phyloP scores from a whole-genome alignment of 2,888 invertebrate species.

The Rotaria socialis region DNA sequence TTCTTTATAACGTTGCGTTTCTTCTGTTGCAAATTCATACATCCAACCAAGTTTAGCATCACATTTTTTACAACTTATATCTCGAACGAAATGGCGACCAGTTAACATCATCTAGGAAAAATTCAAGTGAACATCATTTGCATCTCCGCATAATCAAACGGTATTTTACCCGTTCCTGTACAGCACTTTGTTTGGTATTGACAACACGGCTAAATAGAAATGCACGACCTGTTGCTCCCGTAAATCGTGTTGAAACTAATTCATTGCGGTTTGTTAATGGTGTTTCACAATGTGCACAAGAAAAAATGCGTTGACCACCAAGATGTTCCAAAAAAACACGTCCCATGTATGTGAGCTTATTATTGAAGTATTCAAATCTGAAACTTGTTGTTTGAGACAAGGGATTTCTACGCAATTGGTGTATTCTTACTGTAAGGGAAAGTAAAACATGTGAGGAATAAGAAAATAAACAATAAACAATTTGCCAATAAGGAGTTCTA shows the following conservation, averaged over 20 bases:
- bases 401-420: background rate
- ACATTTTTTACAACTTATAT: constrained; percentile 95
- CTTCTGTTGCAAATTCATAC: constrained; percentile 96
- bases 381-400: too few species aligned
- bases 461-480: background rate
- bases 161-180: constrained; percentile 39
- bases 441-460: background rate
- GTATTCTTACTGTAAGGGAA: background rate
- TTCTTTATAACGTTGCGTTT: constrained; percentile 92
- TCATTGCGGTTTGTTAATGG: constrained; percentile 89
- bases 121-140: too few species aligned
- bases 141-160: too few species aligned
- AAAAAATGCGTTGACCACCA: constrained; percentile 81
- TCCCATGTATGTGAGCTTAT: constrained; percentile 31
- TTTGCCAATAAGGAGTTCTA: background rate
- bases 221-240: constrained; percentile 93
- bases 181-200: constrained; percentile 53
- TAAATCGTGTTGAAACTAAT: constrained; percentile 89
- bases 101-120: constrained; percentile 83
- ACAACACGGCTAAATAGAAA: constrained; percentile 82
- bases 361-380: too few species aligned
- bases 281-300: constrained; percentile 90
- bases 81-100: constrained; percentile 89
- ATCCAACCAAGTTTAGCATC: constrained; percentile 94
- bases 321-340: constrained; percentile 45